A percentile compares a stretch with the other conserved stretches of the same genome.
Evolutionary conservation across 1,140 invertebrate genomes (phyloP).

Genomic region (Microplitis demolitor): DNA sequence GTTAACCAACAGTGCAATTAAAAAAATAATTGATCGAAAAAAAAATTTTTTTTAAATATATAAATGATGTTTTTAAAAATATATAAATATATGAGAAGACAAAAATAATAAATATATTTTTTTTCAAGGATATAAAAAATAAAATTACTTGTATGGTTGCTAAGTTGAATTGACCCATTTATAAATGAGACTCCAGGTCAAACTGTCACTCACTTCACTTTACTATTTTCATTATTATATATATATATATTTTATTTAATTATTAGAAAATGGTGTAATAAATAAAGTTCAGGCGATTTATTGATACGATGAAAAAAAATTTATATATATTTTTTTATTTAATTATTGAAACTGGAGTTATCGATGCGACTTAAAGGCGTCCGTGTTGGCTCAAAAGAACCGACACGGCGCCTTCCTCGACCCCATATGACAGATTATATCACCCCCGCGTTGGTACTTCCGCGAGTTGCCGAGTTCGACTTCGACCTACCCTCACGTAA

Average conservation of each 20-base stretch:
- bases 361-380: conserved; percentile 23
- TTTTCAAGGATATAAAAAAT: not conserved
- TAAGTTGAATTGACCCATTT: conserved; percentile 28
- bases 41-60: too few species aligned
- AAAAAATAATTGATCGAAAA: too few species aligned
- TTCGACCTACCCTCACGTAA: too few species aligned
- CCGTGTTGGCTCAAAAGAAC: conserved; percentile 35
- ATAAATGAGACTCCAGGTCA: conserved; percentile 3
- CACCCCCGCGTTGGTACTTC: conserved; percentile 17
- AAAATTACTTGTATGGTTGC: conserved; percentile 12
- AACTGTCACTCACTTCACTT: not conserved
- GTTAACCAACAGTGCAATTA: too few species aligned
- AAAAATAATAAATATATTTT: not conserved
- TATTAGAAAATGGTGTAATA: not conserved
- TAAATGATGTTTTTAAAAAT: too few species aligned
- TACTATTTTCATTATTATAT: not conserved
- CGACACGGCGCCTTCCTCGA: conserved; percentile 34
- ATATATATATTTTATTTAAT: not conserved
- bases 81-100: not conserved
- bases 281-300: too few species aligned
- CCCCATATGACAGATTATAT: conserved; percentile 36
- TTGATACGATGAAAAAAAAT: not conserved
- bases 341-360: conserved; percentile 1
- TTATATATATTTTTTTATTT: not conserved
- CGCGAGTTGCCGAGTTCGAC: not conserved